Base-by-base conservation (phyloP, 2,113 vertebrate genomes). In the Megaceryle torquata region DNA sequence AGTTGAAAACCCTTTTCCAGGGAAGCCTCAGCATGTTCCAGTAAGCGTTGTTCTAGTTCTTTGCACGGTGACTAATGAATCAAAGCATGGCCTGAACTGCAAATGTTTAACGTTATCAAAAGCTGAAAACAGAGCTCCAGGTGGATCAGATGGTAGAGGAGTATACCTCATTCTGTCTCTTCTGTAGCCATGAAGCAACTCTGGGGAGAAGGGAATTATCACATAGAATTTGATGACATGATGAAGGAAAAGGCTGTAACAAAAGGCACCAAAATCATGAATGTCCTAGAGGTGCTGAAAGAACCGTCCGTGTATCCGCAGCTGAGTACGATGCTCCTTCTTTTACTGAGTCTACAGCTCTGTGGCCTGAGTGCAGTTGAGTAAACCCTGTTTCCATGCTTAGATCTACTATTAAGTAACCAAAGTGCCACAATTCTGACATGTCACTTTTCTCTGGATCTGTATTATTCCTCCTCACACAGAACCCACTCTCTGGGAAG, bases 321-420 rank as follows among this genome's bases (percentile, higher is more conserved):
- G 91, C 94, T 99, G 37, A n/a, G 95, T 35, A 97, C 97, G 67
- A 29, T 98, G 94, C 14, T 98, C 16, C 75, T 98, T 31, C 75
- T 96, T 48, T 89, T 98, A 59, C 39, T 80, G 48, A 90, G 97
- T 5, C 60, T 99, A 33, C 99, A 99, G 96, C 95, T 99, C 68
- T 98, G 97, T 92, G 99, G 99, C 93, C 97, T 98, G 76, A 98
- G 97, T 72, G 98, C 98, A 80, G 98, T 98, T 97, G 91, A 96
- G 95, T 96, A 91, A 22, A 59, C n/a, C 25, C 61, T 39, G 2
- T 43, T 81, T 56, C 72, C 50, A 16, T 39, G 28, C 70, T 75
- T 54, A 41, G 1, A 56, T 56, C 65, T 81, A 19, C 74, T 82
- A 0, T 39, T 48, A n/a, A n/a, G 15, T 44, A 44, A 79, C n/a